Base-by-base conservation (phyloP, 2,797 vertebrate species). In the Carcharodon carcharias region DNA sequence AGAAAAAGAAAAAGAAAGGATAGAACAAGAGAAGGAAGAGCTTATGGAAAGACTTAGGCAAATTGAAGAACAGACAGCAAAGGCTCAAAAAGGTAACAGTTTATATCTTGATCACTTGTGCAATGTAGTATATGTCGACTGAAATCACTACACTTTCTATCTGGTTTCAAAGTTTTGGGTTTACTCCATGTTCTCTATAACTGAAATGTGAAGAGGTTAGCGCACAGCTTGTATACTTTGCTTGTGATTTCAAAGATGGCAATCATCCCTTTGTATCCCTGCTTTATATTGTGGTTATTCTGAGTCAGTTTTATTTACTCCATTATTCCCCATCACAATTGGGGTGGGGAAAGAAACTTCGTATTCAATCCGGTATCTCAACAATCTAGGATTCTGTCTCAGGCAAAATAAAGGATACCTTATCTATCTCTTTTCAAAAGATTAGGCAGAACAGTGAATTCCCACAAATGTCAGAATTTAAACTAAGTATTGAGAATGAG, bases 1-100 rank as follows among this genome's bases (percentile, higher is more conserved):
- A 28, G 99, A 99, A 98, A 99, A 99, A 73, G 99, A 99, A 97
- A 99, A 99, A 97, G 99, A 99, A 96, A 98, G 98, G 98, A 99
- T 99, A 98, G 99, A 99, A 96, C 98, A 98, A 35, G 99, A 99
- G 97, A 99, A 99, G 96, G 99, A 99, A n/a, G 99, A 99, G 97
- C 98, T 99, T 96, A 98, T 99, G 97, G 98, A 99, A 97, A 98
- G 99, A 40, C 98, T 99, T 96, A 98, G 97, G 96, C 98, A 99
- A 97, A 99, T 99, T 73, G 99, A 99, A 97, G 99, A 99, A 96
- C 99, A 99, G 97, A 99, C 99, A 0, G 97, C 98, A 98, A 99
- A 98, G 97, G 99, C 99, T 96, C 99, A 99, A 97, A 99, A 98
- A 99, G 99, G 99, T 99, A 97, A 97, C 8, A 45, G 50, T 61